Evolutionary conservation across 2,113 vertebrate genomes (phyloP), one percentile per base, ranked within the genome.

Genomic region (Pan paniscus): DNA sequence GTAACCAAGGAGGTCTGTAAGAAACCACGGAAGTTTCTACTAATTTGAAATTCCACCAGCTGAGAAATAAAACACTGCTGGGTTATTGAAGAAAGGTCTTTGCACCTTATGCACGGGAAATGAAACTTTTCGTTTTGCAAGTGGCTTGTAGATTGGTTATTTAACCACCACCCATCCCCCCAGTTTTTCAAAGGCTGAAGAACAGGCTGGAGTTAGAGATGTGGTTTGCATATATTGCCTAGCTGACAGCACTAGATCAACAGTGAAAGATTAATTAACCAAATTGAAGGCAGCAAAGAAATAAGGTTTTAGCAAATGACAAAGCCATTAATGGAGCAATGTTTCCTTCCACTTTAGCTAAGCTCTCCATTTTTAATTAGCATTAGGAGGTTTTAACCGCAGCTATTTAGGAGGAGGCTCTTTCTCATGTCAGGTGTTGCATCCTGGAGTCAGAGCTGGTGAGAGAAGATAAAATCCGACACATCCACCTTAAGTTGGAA

Each of bases 271-370:
- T 72, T 92, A 97, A 98, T 96, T 93, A 94, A 92, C 22, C 94
- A 97, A 98, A 98, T 67, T 64, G 81, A 96, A 98, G 90, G 68
- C 96, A 98, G 88, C 20, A 89, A 90, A 97, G 76, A 97, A 96
- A 79, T 95, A 6, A 97, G 48, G 55, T 90, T 97, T 97, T 94
- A 92, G 92, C 90, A 98, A 94, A 98, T 94, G 91, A 95, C 68
- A 87, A 84, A 97, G 80, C 81, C 50, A 92, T 67, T 97, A 89
- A 11, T 85, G 86, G 94, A 96, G 82, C 75, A 61, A 90, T 90
- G 23, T 96, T 98, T 96, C 79, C 88, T 96, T 98, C 98, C 93
- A 11, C 57, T 95, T 96, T 80, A 70, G 95, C 90, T 98, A 88
- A 98, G 93, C 43, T 59, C 79, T 89, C 86, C 84, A 82, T 8